Evolutionary conservation across 2,113 vertebrate species (phyloP), one percentile per base, ranked within the genome.

Genomic region (Choloepus hoffmanni): DNA sequence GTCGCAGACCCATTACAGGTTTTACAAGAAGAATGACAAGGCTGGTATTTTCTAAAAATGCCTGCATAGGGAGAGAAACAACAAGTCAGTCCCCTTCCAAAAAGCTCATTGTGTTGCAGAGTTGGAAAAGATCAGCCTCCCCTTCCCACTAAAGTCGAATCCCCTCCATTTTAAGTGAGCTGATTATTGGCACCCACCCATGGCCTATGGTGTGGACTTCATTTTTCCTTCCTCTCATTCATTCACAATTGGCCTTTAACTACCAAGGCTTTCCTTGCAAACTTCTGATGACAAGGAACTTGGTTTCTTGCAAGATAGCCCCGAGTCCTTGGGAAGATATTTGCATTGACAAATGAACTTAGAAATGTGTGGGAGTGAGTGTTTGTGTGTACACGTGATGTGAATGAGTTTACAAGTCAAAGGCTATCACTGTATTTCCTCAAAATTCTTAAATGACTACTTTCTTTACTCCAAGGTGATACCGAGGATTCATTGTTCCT

Each of bases 1-100:
- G 97, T 78, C 24, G 88, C 95, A 23, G 94, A 96, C 86, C 87
- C 97, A 43, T 89, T 92, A 94, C 99, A 99, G 21, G 98, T 99
- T 96, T 94, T 97, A 97, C 99, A 99, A 55, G 98, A 97, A 65
- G 84, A 10, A 92, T 99, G 85, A 95, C 99, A 99, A 28, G 12
- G 50, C 76, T 98, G 95, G 89, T 24, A 16, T 68, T 63, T 79
- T 7, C 65, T 33, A 73, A 65, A 76, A 62, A 76, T 45, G 43
- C 89, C 98, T 99, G 70, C 70, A 68, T 9, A 96, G 92, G 89
- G n/a, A 48, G 53, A 96, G 86, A 94, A 94, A 85, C 11, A 78
- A 7, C 0, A 67, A 78, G n/a, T 96, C 23, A 82, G 85, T n/a
- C 21, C 63, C 45, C n/a, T 58, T 65, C 53, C n/a, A 76, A 12